Evolutionary conservation across 1,140 invertebrate genomes (phyloP).

Genomic region (Apocrypta bakeri): DNA sequence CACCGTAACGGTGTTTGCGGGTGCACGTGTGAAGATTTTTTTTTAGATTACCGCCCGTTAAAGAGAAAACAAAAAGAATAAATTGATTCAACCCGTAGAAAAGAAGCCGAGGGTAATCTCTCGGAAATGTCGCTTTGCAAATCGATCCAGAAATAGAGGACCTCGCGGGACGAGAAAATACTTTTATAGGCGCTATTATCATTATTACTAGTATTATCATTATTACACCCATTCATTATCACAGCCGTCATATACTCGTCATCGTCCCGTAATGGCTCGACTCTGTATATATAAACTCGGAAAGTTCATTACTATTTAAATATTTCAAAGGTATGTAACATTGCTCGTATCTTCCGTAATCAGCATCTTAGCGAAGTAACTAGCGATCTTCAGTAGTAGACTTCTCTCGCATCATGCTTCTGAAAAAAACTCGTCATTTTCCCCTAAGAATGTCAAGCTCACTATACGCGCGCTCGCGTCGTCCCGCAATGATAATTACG

Average conservation of each 20-base stretch:
- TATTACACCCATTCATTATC: background rate
- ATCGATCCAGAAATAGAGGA: background rate
- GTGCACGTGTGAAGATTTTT: too few species aligned
- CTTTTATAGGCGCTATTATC: background rate
- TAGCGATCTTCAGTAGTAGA: background rate
- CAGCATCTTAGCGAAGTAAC: too few species aligned
- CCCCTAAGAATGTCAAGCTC: conserved; percentile 34
- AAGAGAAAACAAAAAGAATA: too few species aligned
- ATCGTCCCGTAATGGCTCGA: background rate
- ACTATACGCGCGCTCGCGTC: conserved; percentile 33
- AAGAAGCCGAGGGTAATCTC: too few species aligned
- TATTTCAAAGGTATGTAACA: background rate
- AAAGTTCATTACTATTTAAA: conserved; percentile 26
- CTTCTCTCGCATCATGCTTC: background rate
- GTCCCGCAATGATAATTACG: conserved; percentile 62
- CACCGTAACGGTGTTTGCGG: too few species aligned
- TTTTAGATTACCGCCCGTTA: too few species aligned
- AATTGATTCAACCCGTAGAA: too few species aligned
- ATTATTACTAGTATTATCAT: too few species aligned
- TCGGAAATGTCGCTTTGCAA: background rate
- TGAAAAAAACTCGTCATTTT: background rate
- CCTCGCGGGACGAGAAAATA: background rate
- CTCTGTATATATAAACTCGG: conserved; percentile 18
- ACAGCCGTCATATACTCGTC: background rate
- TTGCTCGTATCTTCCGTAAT: too few species aligned